Base-by-base conservation (phyloP, 2,113 vertebrate species). In the Gymnorhina tibicen region DNA sequence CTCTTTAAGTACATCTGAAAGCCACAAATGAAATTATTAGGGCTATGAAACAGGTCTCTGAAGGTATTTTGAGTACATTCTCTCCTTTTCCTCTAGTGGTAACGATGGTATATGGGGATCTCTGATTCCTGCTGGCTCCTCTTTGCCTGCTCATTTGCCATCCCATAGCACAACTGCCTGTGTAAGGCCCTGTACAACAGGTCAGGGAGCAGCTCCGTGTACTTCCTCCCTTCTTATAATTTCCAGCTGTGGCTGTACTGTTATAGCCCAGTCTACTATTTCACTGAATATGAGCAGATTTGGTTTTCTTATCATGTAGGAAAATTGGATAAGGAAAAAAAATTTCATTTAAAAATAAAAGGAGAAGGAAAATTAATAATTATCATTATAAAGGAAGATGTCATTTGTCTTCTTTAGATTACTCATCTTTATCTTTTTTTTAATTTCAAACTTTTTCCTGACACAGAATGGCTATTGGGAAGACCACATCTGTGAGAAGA, bases 401-500 rank as follows among this genome's bases (percentile, higher is more conserved):
- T 23, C 39, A n/a, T 46, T 69, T 0, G 33, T 42, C 19, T 82
- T 75, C 11, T 91, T 76, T 68, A 37, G 8, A 53, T 49, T 64
- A 15, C 41, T 76, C 8, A 28, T 46, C 17, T 77, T 66, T 52
- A 63, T 59, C 8, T 91, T 8, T 5, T 83, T 73, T 28, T 37
- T 56, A 16, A 16, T 84, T 86, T 78, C 23, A 74, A 62, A 83
- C 8, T 35, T 78, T 67, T 30, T 81, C 28, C 26, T 84, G 22
- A 8, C 55, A 58, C 47, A 97, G 96, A 52, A 89, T 89, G 89
- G 91, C 14, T 94, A 94, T 55, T 96, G 95, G 91, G 91, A 89
- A 74, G 96, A 96, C n/a, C 16, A 80, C 6, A 3, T 28, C 28
- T 96, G 96, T 84, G 80, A 89, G 59, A 84, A 74, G 63, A 91